Conservation (phyloP, 2,888 invertebrate genomes). For the Apodemia duryi region DNA sequence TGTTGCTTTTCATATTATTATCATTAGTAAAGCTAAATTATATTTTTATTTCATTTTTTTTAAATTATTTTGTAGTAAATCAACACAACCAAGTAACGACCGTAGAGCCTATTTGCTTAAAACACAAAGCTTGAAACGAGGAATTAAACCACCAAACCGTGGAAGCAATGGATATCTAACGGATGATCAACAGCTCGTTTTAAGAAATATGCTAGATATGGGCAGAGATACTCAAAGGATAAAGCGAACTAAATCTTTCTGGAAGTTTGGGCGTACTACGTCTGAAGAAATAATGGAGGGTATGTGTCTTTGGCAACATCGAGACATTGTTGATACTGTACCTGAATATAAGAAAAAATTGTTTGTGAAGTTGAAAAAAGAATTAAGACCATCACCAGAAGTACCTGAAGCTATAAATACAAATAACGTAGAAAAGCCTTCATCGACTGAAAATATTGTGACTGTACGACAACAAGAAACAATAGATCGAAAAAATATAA, state of each 20-base stretch:
- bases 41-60: conserved; percentile 38
- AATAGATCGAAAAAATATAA: conserved; percentile 68
- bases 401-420: conserved; percentile 55
- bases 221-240: conserved; percentile 83
- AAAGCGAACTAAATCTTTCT: conserved; percentile 91
- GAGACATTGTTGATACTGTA: conserved; percentile 87
- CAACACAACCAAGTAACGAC: conserved; percentile 54
- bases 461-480: conserved; percentile 60
- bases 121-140: conserved; percentile 71
- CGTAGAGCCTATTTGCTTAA: conserved; percentile 67
- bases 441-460: conserved; percentile 43
- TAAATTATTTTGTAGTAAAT: conserved; percentile 63
- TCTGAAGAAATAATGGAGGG: conserved; percentile 89
- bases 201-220: conserved; percentile 72
- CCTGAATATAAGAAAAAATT: conserved; percentile 73
- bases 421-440: conserved; percentile 47
- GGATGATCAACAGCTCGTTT: conserved; percentile 75
- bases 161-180: conserved; percentile 71
- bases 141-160: conserved; percentile 51
- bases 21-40: conserved; percentile 35
- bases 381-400: conserved; percentile 63
- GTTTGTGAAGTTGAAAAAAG: conserved; percentile 68
- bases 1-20: conserved; percentile 14
- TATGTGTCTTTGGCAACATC: conserved; percentile 92
- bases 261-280: conserved; percentile 88